Conservation (phyloP, 2,797 vertebrate genomes). For the Microcaecilia unicolor region DNA sequence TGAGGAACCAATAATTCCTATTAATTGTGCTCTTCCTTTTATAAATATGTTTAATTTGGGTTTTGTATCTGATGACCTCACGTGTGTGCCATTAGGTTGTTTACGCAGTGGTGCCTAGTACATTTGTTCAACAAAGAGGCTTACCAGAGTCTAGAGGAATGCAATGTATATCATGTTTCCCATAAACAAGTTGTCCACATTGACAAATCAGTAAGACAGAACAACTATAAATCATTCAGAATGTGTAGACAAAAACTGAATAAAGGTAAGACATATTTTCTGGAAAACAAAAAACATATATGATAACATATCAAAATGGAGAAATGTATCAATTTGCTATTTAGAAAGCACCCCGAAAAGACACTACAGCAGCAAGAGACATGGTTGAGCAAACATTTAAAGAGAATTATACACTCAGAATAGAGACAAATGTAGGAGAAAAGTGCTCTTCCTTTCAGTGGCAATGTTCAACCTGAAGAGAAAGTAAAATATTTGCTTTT, state of each 20-base stretch:
- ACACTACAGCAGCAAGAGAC: conserved; percentile 12
- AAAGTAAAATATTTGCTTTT: conserved; percentile 24
- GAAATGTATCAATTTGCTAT: conserved; percentile 7
- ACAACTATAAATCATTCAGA: conserved; percentile 4
- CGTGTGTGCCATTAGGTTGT: conserved; percentile 33
- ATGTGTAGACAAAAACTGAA: conserved; percentile 2
- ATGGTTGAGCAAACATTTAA: no score
- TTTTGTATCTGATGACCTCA: conserved; percentile 24
- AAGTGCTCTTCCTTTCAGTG: conserved; percentile 6
- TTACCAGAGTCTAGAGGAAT: conserved; percentile 18
- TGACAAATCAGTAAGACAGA: conserved; percentile 3
- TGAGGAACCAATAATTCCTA: conserved; percentile 46
- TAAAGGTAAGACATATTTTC: conserved; percentile 13
- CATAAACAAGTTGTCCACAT: conserved; percentile 4
- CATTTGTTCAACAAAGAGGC: conserved; percentile 24
- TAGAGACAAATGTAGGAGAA: conserved; percentile 14
- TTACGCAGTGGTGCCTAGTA: conserved; percentile 25
- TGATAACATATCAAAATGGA: conserved; percentile 6
- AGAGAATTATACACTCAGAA: no score
- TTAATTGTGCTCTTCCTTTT: conserved; percentile 46
- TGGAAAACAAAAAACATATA: conserved; percentile 15
- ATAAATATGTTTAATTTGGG: conserved; percentile 39
- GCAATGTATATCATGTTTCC: background rate
- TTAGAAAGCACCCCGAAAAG: background rate
- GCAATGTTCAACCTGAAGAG: conserved; percentile 3